Percentiles rank a stretch among this genome's conserved stretches.
Conservation (phyloP, 2,113 vertebrate species). For the Tragelaphus imberbis region DNA sequence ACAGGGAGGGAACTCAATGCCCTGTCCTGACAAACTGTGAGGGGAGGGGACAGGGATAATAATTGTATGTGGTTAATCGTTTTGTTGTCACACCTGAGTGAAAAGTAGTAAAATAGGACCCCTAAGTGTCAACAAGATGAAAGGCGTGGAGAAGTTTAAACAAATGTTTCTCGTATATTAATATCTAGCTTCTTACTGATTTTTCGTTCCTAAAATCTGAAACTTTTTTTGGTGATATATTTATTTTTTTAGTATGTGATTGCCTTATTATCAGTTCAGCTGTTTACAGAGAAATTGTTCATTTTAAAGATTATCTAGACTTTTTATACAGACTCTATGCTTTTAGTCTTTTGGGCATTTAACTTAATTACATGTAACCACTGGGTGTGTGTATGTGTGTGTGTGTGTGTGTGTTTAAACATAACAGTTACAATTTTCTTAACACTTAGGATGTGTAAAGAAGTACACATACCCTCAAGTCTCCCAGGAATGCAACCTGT, state of each 20-base stretch:
- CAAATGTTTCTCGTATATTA: not conserved
- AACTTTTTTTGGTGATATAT: not conserved
- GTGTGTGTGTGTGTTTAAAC: not conserved
- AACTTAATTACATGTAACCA: not conserved
- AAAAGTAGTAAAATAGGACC: not conserved
- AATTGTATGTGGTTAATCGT: not conserved
- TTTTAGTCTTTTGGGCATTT: not conserved
- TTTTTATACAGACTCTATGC: not conserved
- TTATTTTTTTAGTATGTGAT: not conserved
- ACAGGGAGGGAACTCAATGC: not conserved
- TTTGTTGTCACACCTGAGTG: not conserved
- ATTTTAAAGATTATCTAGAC: not conserved
- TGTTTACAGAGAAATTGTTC: not conserved
- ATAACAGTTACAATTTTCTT: not conserved
- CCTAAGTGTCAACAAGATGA: not conserved
- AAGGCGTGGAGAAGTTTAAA: not conserved
- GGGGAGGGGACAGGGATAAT: not conserved
- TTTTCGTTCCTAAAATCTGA: not conserved
- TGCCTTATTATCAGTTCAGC: not conserved
- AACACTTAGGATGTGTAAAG: not conserved
- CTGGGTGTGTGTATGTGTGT: not conserved
- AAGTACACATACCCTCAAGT: not conserved
- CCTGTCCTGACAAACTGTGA: too few relatives aligned
- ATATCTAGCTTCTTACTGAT: not conserved
- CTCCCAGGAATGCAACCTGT: not conserved